Evolutionary conservation across 2,888 invertebrate species (phyloP).

Genomic region (Zaprionus lineosus): DNA sequence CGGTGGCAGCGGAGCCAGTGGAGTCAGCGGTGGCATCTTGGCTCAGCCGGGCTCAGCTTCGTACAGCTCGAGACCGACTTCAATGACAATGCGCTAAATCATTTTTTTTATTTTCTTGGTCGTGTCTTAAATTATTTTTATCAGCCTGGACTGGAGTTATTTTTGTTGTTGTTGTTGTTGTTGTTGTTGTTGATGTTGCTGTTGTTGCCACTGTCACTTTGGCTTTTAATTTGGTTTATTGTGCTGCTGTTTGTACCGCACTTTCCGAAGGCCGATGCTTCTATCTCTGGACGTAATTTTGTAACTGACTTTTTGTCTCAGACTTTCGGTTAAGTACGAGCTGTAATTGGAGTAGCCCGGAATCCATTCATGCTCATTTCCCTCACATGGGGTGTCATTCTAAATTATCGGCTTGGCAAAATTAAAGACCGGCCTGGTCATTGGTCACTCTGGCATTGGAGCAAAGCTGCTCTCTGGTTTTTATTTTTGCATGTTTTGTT

Average conservation of each 20-base stretch:
- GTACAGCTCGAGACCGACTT: conserved; percentile 29
- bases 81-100: conserved; percentile 76
- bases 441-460: conserved; percentile 32
- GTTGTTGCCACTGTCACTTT: conserved; percentile 58
- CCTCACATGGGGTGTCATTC: conserved; percentile 29
- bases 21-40: conserved; percentile 3
- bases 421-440: conserved; percentile 5
- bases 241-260: conserved; percentile 53
- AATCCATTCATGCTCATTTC: conserved; percentile 15
- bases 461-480: conserved; percentile 6
- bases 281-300: conserved; percentile 47
- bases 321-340: conserved; percentile 22
- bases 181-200: conserved; percentile 30
- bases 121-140: conserved; percentile 60
- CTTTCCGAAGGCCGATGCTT: conserved; percentile 56
- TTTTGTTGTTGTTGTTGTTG: too few species aligned
- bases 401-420: conserved; percentile 27
- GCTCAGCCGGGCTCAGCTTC: conserved; percentile 14
- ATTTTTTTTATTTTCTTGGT: conserved; percentile 42
- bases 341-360: conserved; percentile 53
- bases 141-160: conserved; percentile 59
- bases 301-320: conserved; percentile 49
- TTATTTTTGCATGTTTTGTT: conserved; percentile 33
- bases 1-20: background rate
- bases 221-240: conserved; percentile 73